These are phyloP conservation scores for Corythaeola cristata DNA, from an alignment of 2,113 vertebrate species.

Conservation along the genomic window DNA sequence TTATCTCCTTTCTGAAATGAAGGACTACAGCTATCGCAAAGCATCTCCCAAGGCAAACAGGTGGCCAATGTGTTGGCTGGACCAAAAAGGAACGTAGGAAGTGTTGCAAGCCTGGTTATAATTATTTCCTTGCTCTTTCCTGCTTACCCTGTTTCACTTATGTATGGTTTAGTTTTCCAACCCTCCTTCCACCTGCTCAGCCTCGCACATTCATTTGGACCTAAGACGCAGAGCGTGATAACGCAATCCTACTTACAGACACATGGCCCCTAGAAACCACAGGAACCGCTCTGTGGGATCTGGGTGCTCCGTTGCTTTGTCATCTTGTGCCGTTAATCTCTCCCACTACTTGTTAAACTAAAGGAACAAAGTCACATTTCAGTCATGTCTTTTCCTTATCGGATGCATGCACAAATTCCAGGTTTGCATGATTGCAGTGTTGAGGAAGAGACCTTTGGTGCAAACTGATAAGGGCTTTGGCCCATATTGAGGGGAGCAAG, in stretches of 20 bases:
- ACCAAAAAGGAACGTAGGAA: constrained; percentile 23
- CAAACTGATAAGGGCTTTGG: constrained; percentile 24
- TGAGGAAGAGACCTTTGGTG: not conserved
- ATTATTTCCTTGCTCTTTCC: constrained; percentile 46
- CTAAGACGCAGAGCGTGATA: not conserved
- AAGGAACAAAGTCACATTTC: not conserved
- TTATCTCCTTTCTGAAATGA: not conserved
- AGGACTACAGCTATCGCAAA: not conserved
- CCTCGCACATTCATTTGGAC: not conserved
- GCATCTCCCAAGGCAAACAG: constrained; percentile 3
- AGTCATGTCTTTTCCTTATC: not conserved
- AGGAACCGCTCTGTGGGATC: not conserved
- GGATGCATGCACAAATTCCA: not conserved
- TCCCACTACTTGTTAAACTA: not conserved
- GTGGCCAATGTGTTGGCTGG: constrained; percentile 38
- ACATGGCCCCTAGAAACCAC: fast-evolving
- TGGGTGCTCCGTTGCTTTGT: not conserved
- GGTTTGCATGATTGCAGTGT: not conserved
- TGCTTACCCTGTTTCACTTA: not conserved
- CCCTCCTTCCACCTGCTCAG: not conserved
- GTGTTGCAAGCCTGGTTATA: constrained; percentile 36
- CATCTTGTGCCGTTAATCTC: not conserved
- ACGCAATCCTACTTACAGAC: not conserved
- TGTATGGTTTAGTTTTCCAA: not conserved
- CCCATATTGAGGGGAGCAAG: not conserved